phyloP scores from a whole-genome alignment of 2,113 vertebrate species.

The Lucifuga dentata region DNA sequence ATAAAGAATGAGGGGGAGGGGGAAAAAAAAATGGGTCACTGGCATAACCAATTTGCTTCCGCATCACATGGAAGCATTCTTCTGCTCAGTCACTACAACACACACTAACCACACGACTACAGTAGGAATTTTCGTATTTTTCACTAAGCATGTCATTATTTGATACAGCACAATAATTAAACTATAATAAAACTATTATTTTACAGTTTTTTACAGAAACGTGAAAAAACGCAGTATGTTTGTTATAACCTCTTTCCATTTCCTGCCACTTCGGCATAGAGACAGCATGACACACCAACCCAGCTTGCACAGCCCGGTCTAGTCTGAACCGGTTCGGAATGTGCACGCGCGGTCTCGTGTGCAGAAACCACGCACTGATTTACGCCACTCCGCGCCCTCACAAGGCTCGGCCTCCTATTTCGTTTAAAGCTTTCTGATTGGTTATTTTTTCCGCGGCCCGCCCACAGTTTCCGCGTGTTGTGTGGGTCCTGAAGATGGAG shows the following conservation, averaged over 20 bases:
- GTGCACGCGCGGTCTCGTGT: constrained; percentile 76
- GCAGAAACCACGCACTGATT: constrained; percentile 66
- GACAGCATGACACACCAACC: constrained; percentile 65
- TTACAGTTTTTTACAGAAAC: too few species aligned
- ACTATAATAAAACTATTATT: too few species aligned
- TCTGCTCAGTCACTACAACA: neutral
- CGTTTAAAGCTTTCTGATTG: constrained; percentile 54
- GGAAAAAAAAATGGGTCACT: constrained; percentile 55
- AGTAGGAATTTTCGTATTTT: too few species aligned
- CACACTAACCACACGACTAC: neutral
- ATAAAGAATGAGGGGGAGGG: neutral
- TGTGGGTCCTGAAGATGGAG: too few species aligned
- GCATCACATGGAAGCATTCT: constrained; percentile 23
- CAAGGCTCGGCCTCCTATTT: neutral
- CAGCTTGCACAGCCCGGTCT: constrained; percentile 69
- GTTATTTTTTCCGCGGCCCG: neutral
- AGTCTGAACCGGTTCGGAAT: constrained; percentile 87
- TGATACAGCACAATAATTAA: too few species aligned
- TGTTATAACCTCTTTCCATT: constrained; percentile 38
- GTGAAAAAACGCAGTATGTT: too few species aligned
- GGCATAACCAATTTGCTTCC: constrained; percentile 28
- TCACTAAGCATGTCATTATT: too few species aligned
- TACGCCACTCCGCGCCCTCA: constrained; percentile 50
- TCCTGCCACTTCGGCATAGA: constrained; percentile 64
- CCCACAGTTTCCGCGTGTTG: constrained; percentile 27